These are phyloP conservation scores for Cygnus atratus DNA, from an alignment of 2,113 vertebrate species.

Conservation along the genomic window DNA sequence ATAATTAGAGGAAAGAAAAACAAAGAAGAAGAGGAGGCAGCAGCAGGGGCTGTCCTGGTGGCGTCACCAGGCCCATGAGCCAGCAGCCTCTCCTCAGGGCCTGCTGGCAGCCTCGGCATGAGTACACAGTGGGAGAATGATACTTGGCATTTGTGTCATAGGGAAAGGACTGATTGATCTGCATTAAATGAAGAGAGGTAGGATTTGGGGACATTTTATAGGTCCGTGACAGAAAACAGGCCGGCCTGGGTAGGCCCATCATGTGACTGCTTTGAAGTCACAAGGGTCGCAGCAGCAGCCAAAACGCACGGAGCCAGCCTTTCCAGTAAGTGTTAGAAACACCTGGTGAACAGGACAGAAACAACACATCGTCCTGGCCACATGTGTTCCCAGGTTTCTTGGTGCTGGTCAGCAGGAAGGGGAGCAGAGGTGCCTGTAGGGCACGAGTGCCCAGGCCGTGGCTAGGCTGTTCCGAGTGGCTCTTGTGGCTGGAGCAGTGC, in stretches of 20 bases:
- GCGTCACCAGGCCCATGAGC: background rate
- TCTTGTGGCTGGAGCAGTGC: background rate
- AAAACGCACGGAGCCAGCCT: background rate
- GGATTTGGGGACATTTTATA: background rate
- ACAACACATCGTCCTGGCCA: accelerated
- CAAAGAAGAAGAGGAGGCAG: background rate
- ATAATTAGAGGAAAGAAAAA: background rate
- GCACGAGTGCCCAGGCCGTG: accelerated
- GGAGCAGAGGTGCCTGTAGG: background rate
- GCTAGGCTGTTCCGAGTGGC: background rate
- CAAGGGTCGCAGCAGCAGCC: background rate
- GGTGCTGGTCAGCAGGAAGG: background rate
- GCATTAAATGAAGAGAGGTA: background rate
- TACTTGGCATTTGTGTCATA: background rate
- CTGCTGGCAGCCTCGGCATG: too few relatives aligned
- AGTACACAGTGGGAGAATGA: background rate
- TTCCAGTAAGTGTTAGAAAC: background rate
- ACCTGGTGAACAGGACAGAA: background rate
- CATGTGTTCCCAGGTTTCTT: background rate
- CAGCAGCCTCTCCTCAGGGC: background rate
- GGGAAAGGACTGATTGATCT: background rate
- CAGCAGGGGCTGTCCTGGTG: background rate
- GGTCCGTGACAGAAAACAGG: background rate
- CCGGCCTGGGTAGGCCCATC: background rate
- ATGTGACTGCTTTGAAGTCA: background rate